Evolutionary conservation across 92 coral and sea anemone genomes (phyloP), one percentile per base, ranked within the genome.

Genomic region (Parazoanthus swiftii): DNA sequence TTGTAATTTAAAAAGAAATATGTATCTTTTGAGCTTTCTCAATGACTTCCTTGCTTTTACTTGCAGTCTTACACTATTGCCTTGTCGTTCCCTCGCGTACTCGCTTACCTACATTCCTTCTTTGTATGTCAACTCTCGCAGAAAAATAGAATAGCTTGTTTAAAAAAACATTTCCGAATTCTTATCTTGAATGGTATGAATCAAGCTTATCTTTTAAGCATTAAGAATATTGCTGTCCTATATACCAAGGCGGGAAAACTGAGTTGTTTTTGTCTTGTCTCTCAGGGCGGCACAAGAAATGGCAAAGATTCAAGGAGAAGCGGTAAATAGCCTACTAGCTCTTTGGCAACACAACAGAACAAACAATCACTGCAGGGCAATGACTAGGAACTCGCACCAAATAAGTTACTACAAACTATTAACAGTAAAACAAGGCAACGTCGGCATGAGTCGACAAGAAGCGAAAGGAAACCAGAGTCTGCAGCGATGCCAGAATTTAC

Each of bases 281-380:
- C 89, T 15, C 71, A 95, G 98, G 88, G 96, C 98, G 14, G 98
- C 98, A 5, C 92, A 93, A 38, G 95, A 95, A 78, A 95, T 95
- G 98, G 98, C 98, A 3, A 86, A 73, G 72, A 81, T 93, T 33
- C 94, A 93, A 81, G 79, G 74, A 29, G 98, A 95, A 33, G 83
- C 80, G 91, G 98, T 92, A 88, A 51, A 46, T 39, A 58, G 38
- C 54, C 16, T n/a, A 14, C 4, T n/a, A 44, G 38, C 70, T 2
- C 42, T 39, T 39, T 39, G 3, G 4, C 42, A 39, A 3, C 42
- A n/a, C n/a, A n/a, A 63, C 15, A 54, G 16, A 54, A 54, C 18
- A 54, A 54, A 38, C 25, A 39, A 76, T 4, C 23, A 14, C n/a
- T 6, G 39, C 14, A 38, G 7, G 0, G 39, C 23, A 38, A 21